Conservation (phyloP, 2,888 invertebrate genomes). For the Patella depressa region DNA sequence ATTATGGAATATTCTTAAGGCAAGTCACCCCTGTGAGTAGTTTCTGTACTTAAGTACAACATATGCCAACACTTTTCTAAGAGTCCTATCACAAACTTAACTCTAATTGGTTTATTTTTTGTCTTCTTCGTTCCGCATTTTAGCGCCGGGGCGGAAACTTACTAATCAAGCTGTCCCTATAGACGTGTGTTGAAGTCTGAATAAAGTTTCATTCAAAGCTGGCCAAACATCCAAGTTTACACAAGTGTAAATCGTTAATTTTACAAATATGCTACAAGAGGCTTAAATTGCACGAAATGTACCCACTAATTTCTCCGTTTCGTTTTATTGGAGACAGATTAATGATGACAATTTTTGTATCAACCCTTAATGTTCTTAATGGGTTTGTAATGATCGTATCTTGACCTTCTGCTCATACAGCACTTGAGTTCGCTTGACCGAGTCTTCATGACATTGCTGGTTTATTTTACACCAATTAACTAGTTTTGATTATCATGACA, state of each 20-base stretch:
- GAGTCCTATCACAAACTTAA: neutral
- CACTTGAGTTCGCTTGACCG: neutral
- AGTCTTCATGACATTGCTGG: neutral
- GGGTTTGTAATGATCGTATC: neutral
- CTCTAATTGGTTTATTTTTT: conserved; percentile 13
- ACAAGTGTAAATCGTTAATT: conserved; percentile 27
- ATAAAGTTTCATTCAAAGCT: conserved; percentile 14
- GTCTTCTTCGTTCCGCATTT: conserved; percentile 19
- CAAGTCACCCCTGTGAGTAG: neutral
- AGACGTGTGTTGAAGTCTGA: conserved; percentile 2
- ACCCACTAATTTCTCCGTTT: conserved; percentile 18
- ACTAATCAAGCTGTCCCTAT: conserved; percentile 9
- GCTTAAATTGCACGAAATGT: conserved; percentile 21
- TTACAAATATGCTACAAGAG: conserved; percentile 15
- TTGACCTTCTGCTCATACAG: neutral
- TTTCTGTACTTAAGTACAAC: neutral
- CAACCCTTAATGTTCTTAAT: neutral
- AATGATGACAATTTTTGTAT: conserved; percentile 5
- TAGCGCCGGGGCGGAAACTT: conserved; percentile 21
- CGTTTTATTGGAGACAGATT: neutral
- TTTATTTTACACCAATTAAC: neutral
- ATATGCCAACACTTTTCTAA: neutral
- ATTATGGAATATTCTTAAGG: neutral
- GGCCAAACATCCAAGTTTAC: conserved; percentile 14
- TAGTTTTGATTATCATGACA: neutral